phyloP scores from a whole-genome alignment of 2,888 invertebrate species.

The Argyra leucocephala region DNA sequence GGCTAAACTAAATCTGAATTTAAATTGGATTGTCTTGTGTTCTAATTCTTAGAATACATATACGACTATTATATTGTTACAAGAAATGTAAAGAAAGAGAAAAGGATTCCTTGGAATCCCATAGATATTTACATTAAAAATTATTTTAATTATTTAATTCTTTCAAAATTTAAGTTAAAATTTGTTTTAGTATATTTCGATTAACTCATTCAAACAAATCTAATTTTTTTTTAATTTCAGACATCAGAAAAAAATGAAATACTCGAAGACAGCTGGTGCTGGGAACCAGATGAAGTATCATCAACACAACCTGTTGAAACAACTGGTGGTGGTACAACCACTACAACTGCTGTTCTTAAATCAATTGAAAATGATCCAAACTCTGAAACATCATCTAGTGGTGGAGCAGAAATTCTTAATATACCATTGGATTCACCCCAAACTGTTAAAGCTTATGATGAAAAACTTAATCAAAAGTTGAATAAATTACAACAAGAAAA shows the following conservation, averaged over 20 bases:
- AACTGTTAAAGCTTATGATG: slow-evolving; percentile 11
- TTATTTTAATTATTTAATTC: too few species aligned
- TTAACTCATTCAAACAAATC: too few species aligned
- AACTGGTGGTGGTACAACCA: background rate
- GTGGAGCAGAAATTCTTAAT: slow-evolving; percentile 31
- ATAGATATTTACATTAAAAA: too few species aligned
- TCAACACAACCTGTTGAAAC: slow-evolving; percentile 20
- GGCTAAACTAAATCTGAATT: too few species aligned
- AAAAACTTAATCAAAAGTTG: slow-evolving; percentile 39
- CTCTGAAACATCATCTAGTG: slow-evolving; percentile 28
- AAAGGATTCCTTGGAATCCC: too few species aligned
- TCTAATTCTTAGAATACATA: too few species aligned
- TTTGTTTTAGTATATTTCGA: too few species aligned
- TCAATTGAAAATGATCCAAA: slow-evolving; percentile 26
- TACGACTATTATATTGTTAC: too few species aligned
- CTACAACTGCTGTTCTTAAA: background rate
- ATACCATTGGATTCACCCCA: slow-evolving; percentile 29
- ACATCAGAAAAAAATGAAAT: slow-evolving; percentile 16
- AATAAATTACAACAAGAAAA: slow-evolving; percentile 44
- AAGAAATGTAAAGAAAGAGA: too few species aligned
- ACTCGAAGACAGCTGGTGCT: slow-evolving; percentile 43
- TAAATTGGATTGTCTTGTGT: too few species aligned
- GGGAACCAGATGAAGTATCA: slow-evolving; percentile 37
- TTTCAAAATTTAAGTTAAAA: too few species aligned
- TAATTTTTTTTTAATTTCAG: background rate